Percentiles rank a stretch among this genome's conserved stretches.
These are phyloP conservation scores for Ceratina japonica DNA, from an alignment of 1,140 invertebrate species.

Conservation along the genomic window DNA sequence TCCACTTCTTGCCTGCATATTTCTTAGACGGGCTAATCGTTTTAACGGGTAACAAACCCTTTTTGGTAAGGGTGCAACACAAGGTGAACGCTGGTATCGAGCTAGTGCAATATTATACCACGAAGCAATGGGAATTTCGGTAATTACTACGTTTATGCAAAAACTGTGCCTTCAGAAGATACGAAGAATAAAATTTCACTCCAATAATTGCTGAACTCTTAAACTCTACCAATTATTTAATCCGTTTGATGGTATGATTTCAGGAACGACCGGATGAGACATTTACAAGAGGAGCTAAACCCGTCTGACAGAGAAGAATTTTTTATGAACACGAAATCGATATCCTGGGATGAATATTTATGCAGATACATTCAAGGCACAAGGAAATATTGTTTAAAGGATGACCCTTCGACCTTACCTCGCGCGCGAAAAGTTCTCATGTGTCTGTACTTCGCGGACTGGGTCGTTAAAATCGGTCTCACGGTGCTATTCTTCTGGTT, in stretches of 20 bases:
- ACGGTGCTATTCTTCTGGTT: conserved; percentile 62
- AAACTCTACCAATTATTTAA: too few relatives aligned
- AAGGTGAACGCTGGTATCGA: conserved; percentile 83
- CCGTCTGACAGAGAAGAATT: conserved; percentile 81
- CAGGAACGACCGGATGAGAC: conserved; percentile 84
- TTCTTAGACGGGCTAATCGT: conserved; percentile 85
- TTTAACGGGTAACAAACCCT: conserved; percentile 87
- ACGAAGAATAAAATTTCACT: too few relatives aligned
- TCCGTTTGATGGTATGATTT: conserved; percentile 28
- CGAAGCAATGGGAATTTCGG: conserved; percentile 89
- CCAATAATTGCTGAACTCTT: too few relatives aligned
- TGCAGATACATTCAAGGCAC: conserved; percentile 86
- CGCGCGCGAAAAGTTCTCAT: conserved; percentile 81
- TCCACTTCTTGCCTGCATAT: conserved; percentile 91
- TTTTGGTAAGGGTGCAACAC: conserved; percentile 85
- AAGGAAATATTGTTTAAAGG: conserved; percentile 87
- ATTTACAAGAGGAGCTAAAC: conserved; percentile 82
- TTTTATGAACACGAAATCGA: conserved; percentile 80
- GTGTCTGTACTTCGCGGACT: conserved; percentile 69
- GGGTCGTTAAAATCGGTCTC: conserved; percentile 63
- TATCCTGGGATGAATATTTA: conserved; percentile 86
- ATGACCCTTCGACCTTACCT: conserved; percentile 87
- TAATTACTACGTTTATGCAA: conserved; percentile 57
- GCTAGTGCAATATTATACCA: conserved; percentile 92
- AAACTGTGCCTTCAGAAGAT: too few relatives aligned